A percentile compares a stretch with the other conserved stretches of the same genome.
phyloP scores from a whole-genome alignment of 2,888 invertebrate species.

The Peribatodes rhomboidaria region DNA sequence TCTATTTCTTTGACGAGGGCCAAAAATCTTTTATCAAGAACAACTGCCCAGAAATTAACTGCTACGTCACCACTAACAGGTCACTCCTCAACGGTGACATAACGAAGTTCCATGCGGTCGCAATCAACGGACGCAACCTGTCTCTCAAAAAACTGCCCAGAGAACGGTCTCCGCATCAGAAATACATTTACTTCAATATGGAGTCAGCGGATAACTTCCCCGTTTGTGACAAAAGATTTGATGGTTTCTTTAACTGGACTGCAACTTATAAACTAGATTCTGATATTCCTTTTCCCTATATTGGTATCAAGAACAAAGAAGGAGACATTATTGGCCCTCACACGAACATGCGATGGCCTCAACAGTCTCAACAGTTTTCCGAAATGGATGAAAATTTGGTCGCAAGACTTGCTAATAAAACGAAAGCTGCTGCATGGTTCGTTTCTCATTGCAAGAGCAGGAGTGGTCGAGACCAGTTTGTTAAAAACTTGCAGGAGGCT shows the following conservation, averaged over 20 bases:
- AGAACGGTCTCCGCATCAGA: constrained; percentile 64
- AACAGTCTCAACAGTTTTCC: constrained; percentile 45
- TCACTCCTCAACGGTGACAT: neutral
- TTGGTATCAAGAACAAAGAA: constrained; percentile 61
- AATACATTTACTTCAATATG: constrained; percentile 74
- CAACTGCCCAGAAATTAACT: neutral
- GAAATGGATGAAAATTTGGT: constrained; percentile 55
- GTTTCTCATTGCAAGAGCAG: constrained; percentile 71
- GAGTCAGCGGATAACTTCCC: constrained; percentile 77
- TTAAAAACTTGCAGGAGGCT: constrained; percentile 57
- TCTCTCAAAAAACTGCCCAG: constrained; percentile 55
- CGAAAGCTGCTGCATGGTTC: constrained; percentile 78
- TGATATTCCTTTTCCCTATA: constrained; percentile 72
- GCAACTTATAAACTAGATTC: constrained; percentile 76
- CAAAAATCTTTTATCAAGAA: neutral
- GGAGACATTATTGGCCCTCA: constrained; percentile 70
- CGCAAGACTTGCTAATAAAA: constrained; percentile 64
- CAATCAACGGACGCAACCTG: neutral
- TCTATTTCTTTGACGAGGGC: neutral
- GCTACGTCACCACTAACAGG: neutral
- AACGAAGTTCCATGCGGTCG: neutral
- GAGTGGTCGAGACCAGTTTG: constrained; percentile 63
- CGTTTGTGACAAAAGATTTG: constrained; percentile 61
- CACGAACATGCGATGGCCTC: constrained; percentile 60
- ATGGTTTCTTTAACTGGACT: constrained; percentile 80